Base-by-base conservation (phyloP, 2,113 vertebrate species). In the Mesembrinibis cayennensis region DNA sequence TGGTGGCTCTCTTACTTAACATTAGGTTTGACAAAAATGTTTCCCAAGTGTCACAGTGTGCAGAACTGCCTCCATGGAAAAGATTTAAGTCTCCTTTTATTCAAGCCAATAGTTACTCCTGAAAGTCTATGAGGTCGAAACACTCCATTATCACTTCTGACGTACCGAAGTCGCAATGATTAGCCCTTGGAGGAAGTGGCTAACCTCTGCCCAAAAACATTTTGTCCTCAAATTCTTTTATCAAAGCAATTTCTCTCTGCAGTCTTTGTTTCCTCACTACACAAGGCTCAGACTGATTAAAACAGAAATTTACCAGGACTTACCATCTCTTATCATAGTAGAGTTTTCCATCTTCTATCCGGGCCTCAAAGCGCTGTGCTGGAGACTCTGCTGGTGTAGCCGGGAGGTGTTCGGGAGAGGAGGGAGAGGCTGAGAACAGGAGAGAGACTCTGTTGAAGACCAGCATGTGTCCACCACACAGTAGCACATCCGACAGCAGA, bases 311-410 rank as follows among this genome's bases (percentile, higher is more conserved):
- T 36, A 26, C 42, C 34, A 40, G 20, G 40, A 87, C 97, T 84
- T 95, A 99, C 99, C 99, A 99, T 99, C 99, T 98, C 95, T 99
- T 99, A 95, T 99, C 99, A 45, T 99, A 99, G 97, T 99, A 99
- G 40, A 99, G 98, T 90, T 99, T 99, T 32, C 99, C 99, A 16
- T 99, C 99, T 97, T 99, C 99, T 96, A 99, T 99, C 85, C 99
- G 99, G 47, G 99, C 99, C 82, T 99, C 99, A 45, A 99, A 99
- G 0, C 99, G 98, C 97, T 99, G 99, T 3, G 98, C 98, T 1
- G 99, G 99, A 90, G 96, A 99, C 96, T 99, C 99, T 77, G 99
- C 97, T 29, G 99, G 99, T 11, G 98, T 98, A 1, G 98, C 97
- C 32, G 99, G 99, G 71, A 99, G 97, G 83, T 99, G 99, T 49